phyloP scores from a whole-genome alignment of 2,888 invertebrate species.

The Drosophila longiperda region DNA sequence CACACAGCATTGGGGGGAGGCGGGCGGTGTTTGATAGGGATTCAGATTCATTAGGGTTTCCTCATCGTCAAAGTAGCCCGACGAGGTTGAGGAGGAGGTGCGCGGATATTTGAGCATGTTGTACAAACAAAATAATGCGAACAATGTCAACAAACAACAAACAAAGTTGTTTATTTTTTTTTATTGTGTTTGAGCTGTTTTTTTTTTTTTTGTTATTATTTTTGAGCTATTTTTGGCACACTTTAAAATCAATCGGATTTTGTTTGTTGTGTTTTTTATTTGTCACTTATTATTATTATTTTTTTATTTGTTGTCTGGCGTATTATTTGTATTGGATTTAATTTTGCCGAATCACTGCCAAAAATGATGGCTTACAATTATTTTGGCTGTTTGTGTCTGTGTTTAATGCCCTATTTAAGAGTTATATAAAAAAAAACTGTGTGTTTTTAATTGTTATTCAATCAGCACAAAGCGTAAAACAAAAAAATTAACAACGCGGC shows the following conservation, averaged over 20 bases:
- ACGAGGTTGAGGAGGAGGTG: slow-evolving; percentile 80
- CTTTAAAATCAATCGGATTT: slow-evolving; percentile 22
- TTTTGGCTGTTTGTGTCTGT: not conserved
- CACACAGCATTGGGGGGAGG: slow-evolving; percentile 66
- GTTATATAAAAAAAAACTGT: slow-evolving; percentile 53
- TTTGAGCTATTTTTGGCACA: slow-evolving; percentile 54
- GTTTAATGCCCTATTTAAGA: slow-evolving; percentile 42
- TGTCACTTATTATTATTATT: not conserved
- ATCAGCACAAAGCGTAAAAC: slow-evolving; percentile 46
- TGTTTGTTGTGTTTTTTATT: slow-evolving; percentile 4
- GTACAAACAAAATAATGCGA: slow-evolving; percentile 4
- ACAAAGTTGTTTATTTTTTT: slow-evolving; percentile 1
- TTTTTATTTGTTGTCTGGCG: slow-evolving; percentile 9
- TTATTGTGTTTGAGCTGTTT: slow-evolving; percentile 13
- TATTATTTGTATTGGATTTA: slow-evolving; percentile 15
- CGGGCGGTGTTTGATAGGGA: slow-evolving; percentile 81
- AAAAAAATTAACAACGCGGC: slow-evolving; percentile 31
- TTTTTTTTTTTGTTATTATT: not conserved
- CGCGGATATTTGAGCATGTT: slow-evolving; percentile 81
- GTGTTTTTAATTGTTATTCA: slow-evolving; percentile 69
- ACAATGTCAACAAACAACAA: slow-evolving; percentile 14
- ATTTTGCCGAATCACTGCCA: slow-evolving; percentile 44
- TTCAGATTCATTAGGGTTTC: slow-evolving; percentile 79
- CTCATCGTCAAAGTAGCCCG: slow-evolving; percentile 82
- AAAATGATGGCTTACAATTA: slow-evolving; percentile 30